Conservation (phyloP, 2,113 vertebrate genomes). For the Muscicapa adusta region DNA sequence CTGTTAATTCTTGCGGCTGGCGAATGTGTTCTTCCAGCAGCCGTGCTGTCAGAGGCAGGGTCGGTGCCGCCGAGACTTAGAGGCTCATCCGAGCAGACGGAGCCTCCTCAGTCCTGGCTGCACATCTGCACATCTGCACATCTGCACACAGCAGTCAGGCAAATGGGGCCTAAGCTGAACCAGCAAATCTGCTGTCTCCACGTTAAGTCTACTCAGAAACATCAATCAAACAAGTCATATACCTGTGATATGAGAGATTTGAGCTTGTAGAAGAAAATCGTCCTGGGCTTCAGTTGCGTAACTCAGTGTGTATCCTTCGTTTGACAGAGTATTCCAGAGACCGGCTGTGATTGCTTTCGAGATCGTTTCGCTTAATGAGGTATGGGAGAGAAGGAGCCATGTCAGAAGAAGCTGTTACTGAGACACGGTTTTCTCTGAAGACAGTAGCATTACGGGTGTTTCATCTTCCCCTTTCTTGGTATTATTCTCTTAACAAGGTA, state of each 20-base stretch:
- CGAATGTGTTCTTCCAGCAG: rapidly evolving
- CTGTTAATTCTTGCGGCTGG: neutral
- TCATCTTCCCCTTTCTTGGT: constrained; percentile 85
- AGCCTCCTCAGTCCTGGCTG: neutral
- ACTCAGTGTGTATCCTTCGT: neutral
- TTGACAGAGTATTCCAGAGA: constrained; percentile 4
- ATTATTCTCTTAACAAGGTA: constrained; percentile 84
- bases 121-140: rapidly evolving
- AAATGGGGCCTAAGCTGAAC: neutral
- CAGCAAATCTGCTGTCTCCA: neutral
- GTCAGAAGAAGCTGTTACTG: constrained; percentile 78
- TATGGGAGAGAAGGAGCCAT: constrained; percentile 79
- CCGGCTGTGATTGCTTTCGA: neutral
- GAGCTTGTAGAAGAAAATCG: neutral
- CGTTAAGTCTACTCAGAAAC: neutral
- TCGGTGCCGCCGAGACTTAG: neutral
- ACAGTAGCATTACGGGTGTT: constrained; percentile 76
- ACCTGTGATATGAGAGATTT: neutral
- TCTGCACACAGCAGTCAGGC: neutral
- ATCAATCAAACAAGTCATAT: neutral
- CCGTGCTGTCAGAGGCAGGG: rapidly evolving
- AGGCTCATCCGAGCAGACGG: rapidly evolving
- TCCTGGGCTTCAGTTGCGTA: neutral
- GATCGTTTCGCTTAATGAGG: constrained; percentile 48
- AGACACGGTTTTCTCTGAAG: constrained; percentile 79